These are phyloP conservation scores for Eilema caniola DNA, from an alignment of 2,888 invertebrate species.

Conservation along the genomic window DNA sequence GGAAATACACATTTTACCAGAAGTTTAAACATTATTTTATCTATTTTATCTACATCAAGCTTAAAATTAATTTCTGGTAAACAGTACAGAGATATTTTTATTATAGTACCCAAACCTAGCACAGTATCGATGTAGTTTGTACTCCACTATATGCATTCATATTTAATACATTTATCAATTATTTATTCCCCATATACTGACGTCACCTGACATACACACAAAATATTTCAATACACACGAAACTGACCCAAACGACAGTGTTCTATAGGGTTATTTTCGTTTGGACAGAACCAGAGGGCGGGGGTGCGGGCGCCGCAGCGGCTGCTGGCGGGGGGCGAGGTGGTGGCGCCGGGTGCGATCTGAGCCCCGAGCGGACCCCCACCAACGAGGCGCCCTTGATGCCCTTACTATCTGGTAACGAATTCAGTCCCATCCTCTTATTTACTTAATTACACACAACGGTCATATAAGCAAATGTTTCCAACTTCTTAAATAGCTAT, in stretches of 20 bases:
- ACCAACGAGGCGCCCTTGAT: conserved; percentile 84
- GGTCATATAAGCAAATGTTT: too few species aligned
- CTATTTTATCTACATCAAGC: conserved; percentile 18
- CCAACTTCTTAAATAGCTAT: too few species aligned
- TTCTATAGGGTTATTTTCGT: conserved; percentile 27
- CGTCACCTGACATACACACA: conserved; percentile 18
- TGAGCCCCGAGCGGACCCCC: conserved; percentile 84
- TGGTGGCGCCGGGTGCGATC: conserved; percentile 81
- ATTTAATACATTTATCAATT: conserved; percentile 29
- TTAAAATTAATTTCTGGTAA: conserved; percentile 45
- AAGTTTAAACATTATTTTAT: conserved; percentile 28
- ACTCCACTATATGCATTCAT: conserved; percentile 27
- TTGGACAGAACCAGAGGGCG: conserved; percentile 79
- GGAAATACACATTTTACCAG: conserved; percentile 37
- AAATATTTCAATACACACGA: conserved; percentile 26
- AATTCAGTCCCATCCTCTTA: not conserved
- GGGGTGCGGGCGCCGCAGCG: conserved; percentile 79
- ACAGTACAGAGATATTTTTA: conserved; percentile 23
- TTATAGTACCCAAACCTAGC: conserved; percentile 33
- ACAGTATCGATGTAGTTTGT: conserved; percentile 44
- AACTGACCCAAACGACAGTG: not conserved
- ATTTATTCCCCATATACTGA: conserved; percentile 30
- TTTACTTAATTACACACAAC: not conserved
- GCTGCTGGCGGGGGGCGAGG: conserved; percentile 70
- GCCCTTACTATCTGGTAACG: conserved; percentile 83